A percentile compares a stretch with the other conserved stretches of the same genome.
Evolutionary conservation across 2,797 vertebrate genomes (phyloP).

Genomic region (Centroberyx gerrardi): DNA sequence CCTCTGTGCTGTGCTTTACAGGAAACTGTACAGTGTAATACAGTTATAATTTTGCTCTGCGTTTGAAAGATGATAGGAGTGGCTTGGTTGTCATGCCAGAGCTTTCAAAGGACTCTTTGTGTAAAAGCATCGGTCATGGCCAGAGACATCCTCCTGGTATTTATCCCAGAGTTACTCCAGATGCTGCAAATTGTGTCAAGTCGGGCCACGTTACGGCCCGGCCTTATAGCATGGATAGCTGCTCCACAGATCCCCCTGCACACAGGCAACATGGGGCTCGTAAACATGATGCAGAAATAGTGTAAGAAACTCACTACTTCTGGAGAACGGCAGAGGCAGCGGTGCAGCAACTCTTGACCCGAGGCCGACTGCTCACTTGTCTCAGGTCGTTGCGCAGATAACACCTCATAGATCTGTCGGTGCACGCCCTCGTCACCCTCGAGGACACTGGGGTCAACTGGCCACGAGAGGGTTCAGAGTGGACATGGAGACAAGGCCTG

Average conservation of each 20-base stretch:
- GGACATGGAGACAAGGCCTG: slow-evolving; percentile 30
- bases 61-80: slow-evolving; percentile 81
- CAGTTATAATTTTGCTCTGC: slow-evolving; percentile 73
- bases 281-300: slow-evolving; percentile 27
- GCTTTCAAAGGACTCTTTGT: slow-evolving; percentile 84
- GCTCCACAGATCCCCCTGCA: slow-evolving; percentile 43
- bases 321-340: background rate
- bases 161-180: slow-evolving; percentile 82
- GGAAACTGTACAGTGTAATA: slow-evolving; percentile 67
- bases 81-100: slow-evolving; percentile 78
- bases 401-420: slow-evolving; percentile 17
- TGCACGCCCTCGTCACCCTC: slow-evolving; percentile 22
- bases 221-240: slow-evolving; percentile 71
- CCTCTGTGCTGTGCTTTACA: slow-evolving; percentile 54
- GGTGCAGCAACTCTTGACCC: slow-evolving; percentile 27
- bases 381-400: slow-evolving; percentile 26
- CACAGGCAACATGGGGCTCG: slow-evolving; percentile 26
- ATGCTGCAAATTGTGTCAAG: slow-evolving; percentile 84
- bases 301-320: background rate
- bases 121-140: slow-evolving; percentile 71
- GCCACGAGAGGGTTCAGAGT: slow-evolving; percentile 27
- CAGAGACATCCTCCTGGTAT: slow-evolving; percentile 83
- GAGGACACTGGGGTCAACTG: slow-evolving; percentile 48
- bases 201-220: slow-evolving; percentile 72
- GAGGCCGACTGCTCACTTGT: slow-evolving; percentile 46